Conservation (phyloP, 2,113 vertebrate genomes). For the Nibea coibor region DNA sequence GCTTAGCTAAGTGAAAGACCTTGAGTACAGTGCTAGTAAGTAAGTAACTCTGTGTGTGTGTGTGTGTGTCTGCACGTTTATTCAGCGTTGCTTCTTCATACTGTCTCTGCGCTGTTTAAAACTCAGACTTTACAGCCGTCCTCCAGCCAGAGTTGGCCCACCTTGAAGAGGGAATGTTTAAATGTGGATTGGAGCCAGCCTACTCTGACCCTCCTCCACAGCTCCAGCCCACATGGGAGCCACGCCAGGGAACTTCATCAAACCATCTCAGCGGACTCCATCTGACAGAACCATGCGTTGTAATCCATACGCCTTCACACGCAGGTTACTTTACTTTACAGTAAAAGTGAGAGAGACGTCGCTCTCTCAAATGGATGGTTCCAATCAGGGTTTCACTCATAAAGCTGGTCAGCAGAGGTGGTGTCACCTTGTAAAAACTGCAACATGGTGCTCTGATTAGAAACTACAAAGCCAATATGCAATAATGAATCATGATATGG, state of each 20-base stretch:
- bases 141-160: slow-evolving; percentile 63
- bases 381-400: neutral
- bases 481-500: neutral
- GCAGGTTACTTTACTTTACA: neutral
- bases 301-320: neutral
- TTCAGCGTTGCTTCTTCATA: neutral
- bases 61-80: neutral
- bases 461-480: neutral
- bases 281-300: neutral
- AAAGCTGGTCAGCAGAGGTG: neutral
- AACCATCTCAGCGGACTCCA: neutral
- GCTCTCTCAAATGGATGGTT: neutral
- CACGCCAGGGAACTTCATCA: slow-evolving; percentile 48
- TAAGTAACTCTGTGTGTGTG: neutral
- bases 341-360: neutral
- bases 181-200: slow-evolving; percentile 42
- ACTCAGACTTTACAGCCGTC: slow-evolving; percentile 40
- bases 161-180: slow-evolving; percentile 60
- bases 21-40: slow-evolving; percentile 1
- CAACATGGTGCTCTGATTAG: neutral
- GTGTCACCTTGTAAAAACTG: neutral
- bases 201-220: slow-evolving; percentile 53
- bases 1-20: slow-evolving; percentile 35
- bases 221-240: slow-evolving; percentile 21
- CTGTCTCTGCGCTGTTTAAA: slow-evolving; percentile 19